These are phyloP conservation scores for Biston betularia DNA, from an alignment of 2,888 invertebrate species.

Conservation along the genomic window DNA sequence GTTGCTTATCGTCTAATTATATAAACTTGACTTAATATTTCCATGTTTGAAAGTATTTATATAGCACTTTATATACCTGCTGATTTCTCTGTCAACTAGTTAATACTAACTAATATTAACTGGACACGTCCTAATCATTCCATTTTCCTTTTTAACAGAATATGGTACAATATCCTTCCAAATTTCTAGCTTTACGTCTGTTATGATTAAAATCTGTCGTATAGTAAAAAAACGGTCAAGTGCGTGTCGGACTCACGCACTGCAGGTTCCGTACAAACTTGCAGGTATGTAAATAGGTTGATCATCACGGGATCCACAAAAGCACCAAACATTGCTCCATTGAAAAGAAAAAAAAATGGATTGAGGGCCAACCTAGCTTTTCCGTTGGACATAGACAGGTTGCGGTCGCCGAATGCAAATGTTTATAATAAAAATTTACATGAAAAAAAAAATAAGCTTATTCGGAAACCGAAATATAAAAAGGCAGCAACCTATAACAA, in stretches of 20 bases:
- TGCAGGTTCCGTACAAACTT: too few relatives aligned
- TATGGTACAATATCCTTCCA: neutral
- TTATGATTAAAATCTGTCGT: neutral
- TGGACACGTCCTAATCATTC: neutral
- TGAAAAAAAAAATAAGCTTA: too few relatives aligned
- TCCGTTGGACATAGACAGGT: too few relatives aligned
- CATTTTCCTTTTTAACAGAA: neutral
- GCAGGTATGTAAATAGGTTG: too few relatives aligned
- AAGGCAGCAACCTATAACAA: constrained; percentile 9
- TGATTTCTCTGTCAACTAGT: neutral
- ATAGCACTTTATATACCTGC: neutral
- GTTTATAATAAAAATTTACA: neutral
- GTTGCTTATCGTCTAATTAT: constrained; percentile 24
- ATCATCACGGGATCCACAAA: too few relatives aligned
- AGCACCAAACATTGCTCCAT: too few relatives aligned
- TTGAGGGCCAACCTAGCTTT: too few relatives aligned
- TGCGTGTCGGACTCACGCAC: too few relatives aligned
- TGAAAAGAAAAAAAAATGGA: too few relatives aligned
- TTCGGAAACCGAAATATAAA: neutral
- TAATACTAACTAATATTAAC: neutral
- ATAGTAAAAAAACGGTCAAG: too few relatives aligned
- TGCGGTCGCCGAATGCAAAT: too few relatives aligned
- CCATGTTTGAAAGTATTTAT: neutral
- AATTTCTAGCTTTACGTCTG: neutral
- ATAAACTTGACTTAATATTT: constrained; percentile 21